Base-by-base conservation (phyloP, 1,140 invertebrate species). In the Halesus radiatus region DNA sequence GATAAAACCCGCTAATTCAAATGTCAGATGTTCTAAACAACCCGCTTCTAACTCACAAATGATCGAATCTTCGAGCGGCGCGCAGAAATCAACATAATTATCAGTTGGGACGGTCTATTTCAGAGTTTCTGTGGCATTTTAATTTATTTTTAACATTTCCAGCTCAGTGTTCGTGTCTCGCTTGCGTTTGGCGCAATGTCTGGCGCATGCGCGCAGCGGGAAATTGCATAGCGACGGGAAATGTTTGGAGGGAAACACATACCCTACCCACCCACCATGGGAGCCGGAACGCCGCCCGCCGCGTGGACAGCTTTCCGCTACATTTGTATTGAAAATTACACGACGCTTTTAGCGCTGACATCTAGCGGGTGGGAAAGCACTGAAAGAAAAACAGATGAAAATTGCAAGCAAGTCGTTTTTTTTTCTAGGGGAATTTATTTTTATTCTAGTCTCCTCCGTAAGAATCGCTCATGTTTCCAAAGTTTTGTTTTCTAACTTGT, bases 171-270 rank as follows among this genome's bases (percentile, higher is more conserved):
- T 66, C 29, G 7, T 16, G 29, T 66, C 62, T n/a, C 62, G 29
- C 29, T 66, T 29, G 22, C 62, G 29, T 66, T 66, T 66, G 62
- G 62, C 62, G 62, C 62, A 66, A 66, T 66, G 62, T 66, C 29
- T 66, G 62, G n/a, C 62, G 62, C 62, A 16, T 66, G 62, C 62
- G 62, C 26, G 62, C 62, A 29, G n/a, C 56, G 62, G 62, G 16
- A 29, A 32, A 22, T 22, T 64, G 60, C 60, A 64, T 64, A 64
- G 60, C 60, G 60, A 64, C 60, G 60, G 60, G 15, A 23, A 64
- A 66, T 66, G 62, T 66, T 66, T 66, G 56, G 56, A 60, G 56
- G 56, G 20, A 60, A 60, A 60, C 56, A 23, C 8, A n/a, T 20
- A 23, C 56, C 20, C 8, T 20, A 20, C 54, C 54, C 32, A 32